Percentiles rank a stretch among this genome's conserved stretches.
Conservation (phyloP, 2,113 vertebrate species). For the Sialia sialis region DNA sequence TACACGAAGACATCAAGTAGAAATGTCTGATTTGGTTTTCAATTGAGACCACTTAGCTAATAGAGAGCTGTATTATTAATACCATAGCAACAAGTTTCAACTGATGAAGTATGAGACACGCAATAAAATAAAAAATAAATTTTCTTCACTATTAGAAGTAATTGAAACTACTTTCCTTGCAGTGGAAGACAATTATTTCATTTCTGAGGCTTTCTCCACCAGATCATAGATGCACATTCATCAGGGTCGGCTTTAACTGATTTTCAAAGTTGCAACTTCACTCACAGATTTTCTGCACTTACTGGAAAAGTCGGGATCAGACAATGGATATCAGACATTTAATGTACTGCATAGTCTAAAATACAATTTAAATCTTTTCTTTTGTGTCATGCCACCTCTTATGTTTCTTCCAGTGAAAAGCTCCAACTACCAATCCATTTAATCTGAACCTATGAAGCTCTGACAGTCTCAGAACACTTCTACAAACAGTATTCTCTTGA, state of each 20-base stretch:
- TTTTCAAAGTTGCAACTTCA: neutral
- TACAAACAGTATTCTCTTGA: neutral
- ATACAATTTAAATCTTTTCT: neutral
- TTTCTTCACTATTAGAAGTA: constrained; percentile 13
- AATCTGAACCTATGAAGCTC: neutral
- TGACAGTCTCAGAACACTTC: neutral
- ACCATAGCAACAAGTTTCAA: neutral
- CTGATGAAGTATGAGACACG: neutral
- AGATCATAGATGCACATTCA: neutral
- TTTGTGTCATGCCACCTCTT: neutral
- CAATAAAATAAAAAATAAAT: constrained; percentile 55
- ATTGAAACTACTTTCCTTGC: constrained; percentile 2
- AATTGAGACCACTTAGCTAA: neutral
- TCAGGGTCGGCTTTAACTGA: neutral
- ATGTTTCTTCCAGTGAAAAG: neutral
- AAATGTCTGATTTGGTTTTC: neutral
- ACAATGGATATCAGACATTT: constrained; percentile 72
- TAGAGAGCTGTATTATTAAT: constrained; percentile 31
- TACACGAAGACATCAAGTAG: neutral
- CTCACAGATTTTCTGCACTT: constrained; percentile 84
- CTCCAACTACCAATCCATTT: neutral
- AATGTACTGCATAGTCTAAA: neutral
- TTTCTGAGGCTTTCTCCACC: neutral
- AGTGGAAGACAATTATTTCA: neutral
- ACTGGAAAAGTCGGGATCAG: constrained; percentile 81